Evolutionary conservation across 2,888 invertebrate genomes (phyloP).

Genomic region (Masnerella sp.): DNA sequence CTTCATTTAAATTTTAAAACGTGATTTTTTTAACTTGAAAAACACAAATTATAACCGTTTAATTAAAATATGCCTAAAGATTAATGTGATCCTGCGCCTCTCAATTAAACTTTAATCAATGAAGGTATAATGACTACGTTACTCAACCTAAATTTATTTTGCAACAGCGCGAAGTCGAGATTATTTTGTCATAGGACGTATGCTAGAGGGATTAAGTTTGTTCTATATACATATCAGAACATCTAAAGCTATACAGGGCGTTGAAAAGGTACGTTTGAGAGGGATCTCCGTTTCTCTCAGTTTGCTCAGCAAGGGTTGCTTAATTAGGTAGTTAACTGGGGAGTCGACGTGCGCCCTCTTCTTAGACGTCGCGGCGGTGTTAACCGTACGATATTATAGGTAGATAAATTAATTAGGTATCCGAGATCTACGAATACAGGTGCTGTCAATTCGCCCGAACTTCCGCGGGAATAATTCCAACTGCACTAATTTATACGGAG

Average conservation of each 20-base stretch:
- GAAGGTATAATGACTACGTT: constrained; percentile 18
- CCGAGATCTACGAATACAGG: constrained; percentile 63
- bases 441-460: constrained; percentile 43
- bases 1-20: no score
- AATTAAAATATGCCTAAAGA: neutral
- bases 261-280: constrained; percentile 58
- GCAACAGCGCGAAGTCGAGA: constrained; percentile 22
- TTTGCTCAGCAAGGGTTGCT: constrained; percentile 68
- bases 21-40: no score
- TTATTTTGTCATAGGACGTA: constrained; percentile 41
- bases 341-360: constrained; percentile 60
- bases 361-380: constrained; percentile 58
- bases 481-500: no score
- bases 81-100: constrained; percentile 1
- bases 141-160: constrained; percentile 36
- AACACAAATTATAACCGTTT: neutral
- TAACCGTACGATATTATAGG: constrained; percentile 70
- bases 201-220: constrained; percentile 47
- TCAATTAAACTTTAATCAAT: constrained; percentile 14
- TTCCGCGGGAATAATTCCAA: constrained; percentile 27
- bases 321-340: constrained; percentile 71
- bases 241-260: constrained; percentile 44
- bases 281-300: constrained; percentile 57
- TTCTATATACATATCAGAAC: constrained; percentile 45
- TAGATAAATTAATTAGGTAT: constrained; percentile 72